Conservation (phyloP, 2,797 vertebrate genomes). For the Clarias fuscus region DNA sequence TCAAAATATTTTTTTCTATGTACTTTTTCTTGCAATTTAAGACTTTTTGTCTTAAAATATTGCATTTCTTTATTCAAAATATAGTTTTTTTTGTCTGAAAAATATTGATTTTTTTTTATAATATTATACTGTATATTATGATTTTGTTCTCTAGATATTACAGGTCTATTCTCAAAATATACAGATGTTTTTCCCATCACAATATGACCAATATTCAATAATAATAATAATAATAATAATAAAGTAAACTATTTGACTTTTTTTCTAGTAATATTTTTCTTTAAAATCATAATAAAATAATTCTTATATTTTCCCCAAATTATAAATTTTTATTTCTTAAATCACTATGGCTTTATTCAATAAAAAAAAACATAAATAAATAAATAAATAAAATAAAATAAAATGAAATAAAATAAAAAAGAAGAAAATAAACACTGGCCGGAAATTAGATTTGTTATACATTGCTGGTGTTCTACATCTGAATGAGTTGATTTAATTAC, state of each 20-base stretch:
- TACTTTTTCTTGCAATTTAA: background rate
- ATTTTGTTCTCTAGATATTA: background rate
- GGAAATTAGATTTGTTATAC: background rate
- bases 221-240: too few species aligned
- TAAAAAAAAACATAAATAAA: too few species aligned
- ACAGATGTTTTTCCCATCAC: background rate
- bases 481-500: background rate
- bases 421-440: background rate
- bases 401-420: too few species aligned
- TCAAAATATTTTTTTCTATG: background rate
- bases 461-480: background rate
- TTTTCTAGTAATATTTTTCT: background rate
- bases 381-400: too few species aligned
- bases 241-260: background rate
- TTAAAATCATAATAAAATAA: background rate
- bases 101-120: background rate
- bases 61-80: too few species aligned
- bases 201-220: background rate
- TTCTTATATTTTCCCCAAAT: background rate
- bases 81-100: too few species aligned
- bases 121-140: background rate
- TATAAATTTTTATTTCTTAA: background rate
- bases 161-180: background rate
- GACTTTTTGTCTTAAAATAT: background rate
- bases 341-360: too few species aligned